Base-by-base conservation (phyloP, 2,888 invertebrate genomes). In the Dolichopus griseipennis region DNA sequence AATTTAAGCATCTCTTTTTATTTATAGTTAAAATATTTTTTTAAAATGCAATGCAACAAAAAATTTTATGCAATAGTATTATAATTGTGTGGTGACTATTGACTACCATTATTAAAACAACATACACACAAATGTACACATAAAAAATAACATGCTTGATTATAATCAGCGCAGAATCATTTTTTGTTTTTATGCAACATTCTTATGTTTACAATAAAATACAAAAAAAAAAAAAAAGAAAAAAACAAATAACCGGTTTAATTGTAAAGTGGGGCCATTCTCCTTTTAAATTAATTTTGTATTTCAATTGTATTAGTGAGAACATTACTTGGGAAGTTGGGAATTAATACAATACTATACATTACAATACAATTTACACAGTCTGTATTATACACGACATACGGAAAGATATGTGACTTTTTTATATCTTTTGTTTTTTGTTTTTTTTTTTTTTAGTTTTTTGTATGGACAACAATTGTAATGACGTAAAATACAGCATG, bases 111-210 rank as follows among this genome's bases (percentile, higher is more conserved):
- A 27, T 27, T 27, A 27, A 27, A 27, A 27, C 27, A 27, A 27
- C 27, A 27, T 27, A 27, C 27, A 27, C 27, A 2, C 27, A 27
- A 27, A 27, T 5, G 5, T 5, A 27, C 27, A 27, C 5, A 27
- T 27, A 27, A 27, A n/a, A 27, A 27, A 27, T 27, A 27, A 27
- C 27, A 27, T 27, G 27, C 41, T 41, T 41, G 41, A 52, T 52
- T 52, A 6, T 6, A 52, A 52, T 12, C 52, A 18, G 52, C 52
- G 52, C 52, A 52, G 52, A 52, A 52, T 52, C 52, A 52, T n/a
- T 52, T 52, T 41, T 52, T 52, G 15, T 52, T 52, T 52, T 52
- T 52, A 52, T 52, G 52, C 52, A 52, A 52, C 52, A 52, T 52
- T 52, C 52, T 52, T 52, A 18, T n/a, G 41, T 41, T 15, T 41